Conservation (phyloP, 2,888 invertebrate genomes). For the Phortica okadai region DNA sequence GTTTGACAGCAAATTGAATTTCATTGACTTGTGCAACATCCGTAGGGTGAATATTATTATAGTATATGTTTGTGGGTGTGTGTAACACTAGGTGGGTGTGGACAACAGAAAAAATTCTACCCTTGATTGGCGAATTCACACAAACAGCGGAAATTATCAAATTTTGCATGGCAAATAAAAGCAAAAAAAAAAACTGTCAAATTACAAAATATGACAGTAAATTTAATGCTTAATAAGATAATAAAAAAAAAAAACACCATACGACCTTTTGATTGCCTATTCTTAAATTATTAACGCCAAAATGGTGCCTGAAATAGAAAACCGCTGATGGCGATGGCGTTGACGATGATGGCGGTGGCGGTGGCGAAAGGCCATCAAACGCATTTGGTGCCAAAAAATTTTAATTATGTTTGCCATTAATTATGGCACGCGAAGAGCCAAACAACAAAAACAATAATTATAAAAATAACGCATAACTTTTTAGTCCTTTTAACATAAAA, state of each 20-base stretch:
- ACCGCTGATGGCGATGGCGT: slow-evolving; percentile 12
- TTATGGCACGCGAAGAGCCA: slow-evolving; percentile 53
- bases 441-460: slow-evolving; percentile 31
- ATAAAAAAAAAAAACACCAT: background rate
- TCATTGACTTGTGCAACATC: slow-evolving; percentile 42
- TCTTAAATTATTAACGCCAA: background rate
- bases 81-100: background rate
- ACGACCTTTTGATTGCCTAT: background rate
- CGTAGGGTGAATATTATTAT: slow-evolving; percentile 22
- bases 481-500: slow-evolving; percentile 17
- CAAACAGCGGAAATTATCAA: slow-evolving; percentile 32
- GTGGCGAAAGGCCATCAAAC: slow-evolving; percentile 36
- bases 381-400: slow-evolving; percentile 38
- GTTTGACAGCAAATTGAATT: slow-evolving; percentile 53
- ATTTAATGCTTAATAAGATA: background rate
- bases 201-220: background rate
- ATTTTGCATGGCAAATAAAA: slow-evolving; percentile 27
- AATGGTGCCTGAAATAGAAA: slow-evolving; percentile 32
- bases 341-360: too few species aligned
- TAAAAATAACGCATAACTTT: background rate
- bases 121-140: slow-evolving; percentile 49
- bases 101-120: background rate
- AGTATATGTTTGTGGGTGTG: background rate
- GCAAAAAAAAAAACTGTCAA: background rate
- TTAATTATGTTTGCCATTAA: slow-evolving; percentile 69